These are phyloP conservation scores for Cinclus cinclus DNA, from an alignment of 2,113 vertebrate species.

Conservation along the genomic window DNA sequence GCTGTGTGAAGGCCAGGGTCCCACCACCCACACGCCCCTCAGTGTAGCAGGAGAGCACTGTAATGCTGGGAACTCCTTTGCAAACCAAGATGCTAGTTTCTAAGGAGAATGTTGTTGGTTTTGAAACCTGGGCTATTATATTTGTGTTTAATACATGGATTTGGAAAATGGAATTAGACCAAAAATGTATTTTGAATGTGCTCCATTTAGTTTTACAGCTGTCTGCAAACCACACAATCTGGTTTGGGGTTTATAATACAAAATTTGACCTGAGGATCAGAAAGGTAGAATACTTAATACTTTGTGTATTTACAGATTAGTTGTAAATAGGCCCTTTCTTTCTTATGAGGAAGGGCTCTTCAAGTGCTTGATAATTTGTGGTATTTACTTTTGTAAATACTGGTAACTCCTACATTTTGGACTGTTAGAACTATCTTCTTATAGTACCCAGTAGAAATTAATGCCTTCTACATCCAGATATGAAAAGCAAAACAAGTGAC, in stretches of 20 bases:
- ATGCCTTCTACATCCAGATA: neutral
- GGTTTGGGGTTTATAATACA: neutral
- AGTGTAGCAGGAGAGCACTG: neutral
- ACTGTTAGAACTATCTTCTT: neutral
- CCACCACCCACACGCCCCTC: neutral
- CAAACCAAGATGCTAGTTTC: neutral
- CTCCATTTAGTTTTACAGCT: constrained; percentile 44
- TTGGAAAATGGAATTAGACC: constrained; percentile 25
- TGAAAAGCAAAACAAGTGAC: neutral
- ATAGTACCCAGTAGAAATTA: neutral
- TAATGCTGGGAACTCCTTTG: neutral
- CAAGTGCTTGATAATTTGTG: neutral
- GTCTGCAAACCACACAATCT: constrained; percentile 39
- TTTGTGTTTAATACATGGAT: neutral
- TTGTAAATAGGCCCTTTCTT: neutral
- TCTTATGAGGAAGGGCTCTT: neutral
- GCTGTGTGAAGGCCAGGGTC: neutral
- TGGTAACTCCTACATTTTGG: neutral
- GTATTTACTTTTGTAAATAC: neutral
- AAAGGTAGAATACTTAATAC: constrained; percentile 23
- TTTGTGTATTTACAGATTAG: neutral
- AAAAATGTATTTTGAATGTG: constrained; percentile 31
- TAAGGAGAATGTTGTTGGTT: neutral
- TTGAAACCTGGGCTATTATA: constrained; percentile 19
- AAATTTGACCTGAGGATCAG: constrained; percentile 24